Percentiles rank a stretch among this genome's conserved stretches.
Conservation (phyloP, 1,140 invertebrate genomes). For the Belonocnema kinseyi region DNA sequence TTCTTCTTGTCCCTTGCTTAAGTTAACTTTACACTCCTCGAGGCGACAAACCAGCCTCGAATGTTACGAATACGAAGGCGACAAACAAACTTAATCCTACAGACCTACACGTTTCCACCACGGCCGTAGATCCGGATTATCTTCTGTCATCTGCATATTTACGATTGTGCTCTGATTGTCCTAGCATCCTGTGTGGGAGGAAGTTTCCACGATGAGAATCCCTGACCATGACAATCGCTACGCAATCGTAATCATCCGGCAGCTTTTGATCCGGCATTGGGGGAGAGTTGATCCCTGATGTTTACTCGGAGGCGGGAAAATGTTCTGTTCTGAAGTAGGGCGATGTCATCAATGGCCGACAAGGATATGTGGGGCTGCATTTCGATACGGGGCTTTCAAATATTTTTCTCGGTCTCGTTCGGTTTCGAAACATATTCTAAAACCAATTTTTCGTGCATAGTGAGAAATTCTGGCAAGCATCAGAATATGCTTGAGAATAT, state of each 20-base stretch:
- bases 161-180: conserved; percentile 61
- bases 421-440: no score
- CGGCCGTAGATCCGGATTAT: conserved; percentile 67
- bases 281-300: not conserved
- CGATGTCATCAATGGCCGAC: no score
- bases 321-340: no score
- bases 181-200: not conserved
- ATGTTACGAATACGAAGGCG: conserved; percentile 37
- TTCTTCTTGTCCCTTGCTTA: conserved; percentile 61
- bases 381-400: no score
- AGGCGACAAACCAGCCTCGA: conserved; percentile 21
- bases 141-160: conserved; percentile 69
- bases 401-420: no score
- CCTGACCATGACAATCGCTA: conserved; percentile 13
- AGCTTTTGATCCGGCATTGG: conserved; percentile 10
- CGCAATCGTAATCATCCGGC: conserved; percentile 1
- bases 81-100: conserved; percentile 65
- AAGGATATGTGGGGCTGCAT: no score
- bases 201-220: not conserved
- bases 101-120: conserved; percentile 57
- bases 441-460: no score
- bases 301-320: not conserved
- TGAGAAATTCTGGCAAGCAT: no score
- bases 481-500: no score
- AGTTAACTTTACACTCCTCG: conserved; percentile 65